Evolutionary conservation across 2,888 invertebrate genomes (phyloP).

Genomic region (Byasa hedistus): DNA sequence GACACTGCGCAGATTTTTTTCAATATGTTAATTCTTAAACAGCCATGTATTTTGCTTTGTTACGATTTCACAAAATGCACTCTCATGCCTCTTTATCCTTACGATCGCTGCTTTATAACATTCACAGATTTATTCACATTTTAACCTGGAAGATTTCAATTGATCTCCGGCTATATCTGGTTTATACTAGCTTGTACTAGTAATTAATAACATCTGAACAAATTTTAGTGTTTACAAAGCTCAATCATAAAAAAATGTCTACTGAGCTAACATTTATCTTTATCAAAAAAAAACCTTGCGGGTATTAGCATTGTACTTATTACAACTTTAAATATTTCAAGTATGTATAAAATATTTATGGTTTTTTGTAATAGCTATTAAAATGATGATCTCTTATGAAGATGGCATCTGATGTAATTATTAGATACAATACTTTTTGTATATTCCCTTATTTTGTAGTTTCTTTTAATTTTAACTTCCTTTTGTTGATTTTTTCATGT

Average conservation of each 20-base stretch:
- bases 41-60: not conserved
- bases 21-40: not conserved
- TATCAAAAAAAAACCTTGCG: not conserved
- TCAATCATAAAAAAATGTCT: not conserved
- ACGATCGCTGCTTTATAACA: not conserved
- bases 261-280: not conserved
- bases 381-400: too few species aligned
- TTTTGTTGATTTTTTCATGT: too few species aligned
- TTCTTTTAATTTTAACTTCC: too few species aligned
- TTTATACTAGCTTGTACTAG: not conserved
- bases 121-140: not conserved
- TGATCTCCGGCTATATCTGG: not conserved
- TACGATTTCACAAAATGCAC: not conserved
- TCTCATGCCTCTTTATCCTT: too few species aligned
- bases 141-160: not conserved
- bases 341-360: too few species aligned
- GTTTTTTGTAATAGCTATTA: too few species aligned
- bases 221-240: not conserved
- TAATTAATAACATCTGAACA: not conserved
- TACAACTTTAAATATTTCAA: not conserved
- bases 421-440: too few species aligned
- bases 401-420: too few species aligned
- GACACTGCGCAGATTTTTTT: not conserved
- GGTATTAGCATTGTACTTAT: not conserved
- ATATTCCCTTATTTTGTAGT: too few species aligned